Evolutionary conservation across 2,888 invertebrate species (phyloP), one percentile per base, ranked within the genome.

Genomic region (Tachystola acroxantha): DNA sequence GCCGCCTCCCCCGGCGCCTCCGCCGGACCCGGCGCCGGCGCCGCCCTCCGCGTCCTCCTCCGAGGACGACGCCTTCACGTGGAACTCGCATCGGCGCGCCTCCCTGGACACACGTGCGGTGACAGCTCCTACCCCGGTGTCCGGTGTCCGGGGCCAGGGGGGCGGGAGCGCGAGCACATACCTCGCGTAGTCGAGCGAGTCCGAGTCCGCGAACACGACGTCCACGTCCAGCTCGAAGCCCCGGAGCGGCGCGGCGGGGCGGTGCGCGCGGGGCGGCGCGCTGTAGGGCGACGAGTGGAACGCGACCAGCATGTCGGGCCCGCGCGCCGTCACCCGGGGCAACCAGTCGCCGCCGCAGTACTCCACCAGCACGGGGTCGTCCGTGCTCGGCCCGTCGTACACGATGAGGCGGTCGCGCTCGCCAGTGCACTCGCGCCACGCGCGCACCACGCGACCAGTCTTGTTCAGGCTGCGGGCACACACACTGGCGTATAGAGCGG

Each of bases 321-420:
- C 94, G 27, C 92, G 78, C 10, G 81, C 68, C 13, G 82, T 78
- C 34, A 96, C 93, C 45, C 92, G 88, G 2, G 96, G 96, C 62
- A 96, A 79, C 91, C 92, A 92, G 68, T 94, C 94, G 2, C 96
- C 95, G 9, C 96, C 96, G 71, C 96, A 96, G 79, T 95, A 96
- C 69, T 94, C 92, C 45, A 95, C 91, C 55, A 96, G 87, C 34
- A 96, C 92, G 5, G 94, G 93, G 77, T 95, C 94, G 66, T 95
- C 94, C 9, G 93, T 92, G 24, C 91, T 90, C 34, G 92, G 91
- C 37, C 96, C 96, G 72, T 96, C 96, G 71, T 94, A 94, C 72
- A 96, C 93, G 52, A 95, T 93, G 39, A 96, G 88, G 50, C 94
- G 92, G 76, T 96, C 96, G 32, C 93, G 89, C 64, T 94, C 93